Conservation (phyloP, 2,797 vertebrate species). For the Chelidonichthys spinosus region DNA sequence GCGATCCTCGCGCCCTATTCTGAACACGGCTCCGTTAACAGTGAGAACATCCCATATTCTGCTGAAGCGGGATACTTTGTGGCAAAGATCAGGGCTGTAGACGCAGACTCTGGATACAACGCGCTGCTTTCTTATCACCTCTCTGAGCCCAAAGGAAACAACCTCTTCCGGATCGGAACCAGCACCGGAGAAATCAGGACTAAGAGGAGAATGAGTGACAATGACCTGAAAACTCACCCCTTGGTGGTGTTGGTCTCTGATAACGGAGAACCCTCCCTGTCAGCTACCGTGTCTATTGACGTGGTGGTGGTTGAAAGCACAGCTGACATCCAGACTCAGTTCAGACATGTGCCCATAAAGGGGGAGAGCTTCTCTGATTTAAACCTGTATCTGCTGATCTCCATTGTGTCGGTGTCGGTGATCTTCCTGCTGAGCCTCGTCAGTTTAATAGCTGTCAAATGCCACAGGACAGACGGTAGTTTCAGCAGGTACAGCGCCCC, state of each 20-base stretch:
- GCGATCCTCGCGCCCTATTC: constrained; percentile 11
- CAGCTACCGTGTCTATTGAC: constrained; percentile 84
- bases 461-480: constrained; percentile 48
- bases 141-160: constrained; percentile 54
- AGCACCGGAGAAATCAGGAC: constrained; percentile 58
- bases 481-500: constrained; percentile 55
- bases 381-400: constrained; percentile 61
- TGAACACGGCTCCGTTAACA: constrained; percentile 43
- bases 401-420: constrained; percentile 55
- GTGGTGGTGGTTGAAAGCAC: constrained; percentile 48
- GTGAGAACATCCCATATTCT: constrained; percentile 48
- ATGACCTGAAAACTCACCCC: constrained; percentile 82
- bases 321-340: constrained; percentile 51
- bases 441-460: constrained; percentile 60
- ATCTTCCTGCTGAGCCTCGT: constrained; percentile 65
- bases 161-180: constrained; percentile 48
- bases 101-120: constrained; percentile 54
- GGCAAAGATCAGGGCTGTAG: constrained; percentile 55
- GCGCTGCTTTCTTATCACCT: constrained; percentile 36
- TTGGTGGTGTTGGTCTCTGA: constrained; percentile 86
- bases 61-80: constrained; percentile 50
- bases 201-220: constrained; percentile 79
- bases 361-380: constrained; percentile 58
- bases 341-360: constrained; percentile 47
- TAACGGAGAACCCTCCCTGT: constrained; percentile 86